phyloP scores from a whole-genome alignment of 2,888 invertebrate genomes.

The Lucinisca nassula region DNA sequence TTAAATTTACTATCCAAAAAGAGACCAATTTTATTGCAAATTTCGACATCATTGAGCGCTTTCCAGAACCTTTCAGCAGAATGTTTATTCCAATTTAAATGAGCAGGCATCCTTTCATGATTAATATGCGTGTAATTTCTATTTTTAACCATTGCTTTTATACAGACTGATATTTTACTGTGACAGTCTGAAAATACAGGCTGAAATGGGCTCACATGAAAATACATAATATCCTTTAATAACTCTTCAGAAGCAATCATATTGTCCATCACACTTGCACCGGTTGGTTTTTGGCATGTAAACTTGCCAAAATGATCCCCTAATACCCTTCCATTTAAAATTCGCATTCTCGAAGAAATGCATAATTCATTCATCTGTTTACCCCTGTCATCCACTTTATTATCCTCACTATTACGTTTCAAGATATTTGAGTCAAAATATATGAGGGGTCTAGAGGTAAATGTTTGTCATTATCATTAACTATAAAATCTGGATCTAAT shows the following conservation, averaged over 20 bases:
- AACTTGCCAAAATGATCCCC: slow-evolving; percentile 9
- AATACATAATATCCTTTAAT: neutral
- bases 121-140: neutral
- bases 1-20: neutral
- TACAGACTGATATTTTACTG: neutral
- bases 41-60: neutral
- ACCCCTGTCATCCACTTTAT: neutral
- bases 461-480: neutral
- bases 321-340: neutral
- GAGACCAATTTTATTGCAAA: neutral
- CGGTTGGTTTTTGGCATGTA: slow-evolving; percentile 8
- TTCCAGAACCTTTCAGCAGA: neutral
- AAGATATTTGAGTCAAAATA: slow-evolving; percentile 9
- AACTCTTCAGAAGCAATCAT: slow-evolving; percentile 12
- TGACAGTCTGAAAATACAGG: neutral
- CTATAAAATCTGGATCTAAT: neutral
- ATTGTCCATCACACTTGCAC: neutral
- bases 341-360: neutral
- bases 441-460: neutral
- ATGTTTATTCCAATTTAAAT: neutral
- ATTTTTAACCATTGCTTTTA: neutral
- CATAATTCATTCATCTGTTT: slow-evolving; percentile 13
- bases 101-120: neutral
- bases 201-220: neutral
- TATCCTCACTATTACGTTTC: slow-evolving; percentile 5